Evolutionary conservation across 2,888 invertebrate genomes (phyloP).

Genomic region (Sphaerophoria rueppellii): DNA sequence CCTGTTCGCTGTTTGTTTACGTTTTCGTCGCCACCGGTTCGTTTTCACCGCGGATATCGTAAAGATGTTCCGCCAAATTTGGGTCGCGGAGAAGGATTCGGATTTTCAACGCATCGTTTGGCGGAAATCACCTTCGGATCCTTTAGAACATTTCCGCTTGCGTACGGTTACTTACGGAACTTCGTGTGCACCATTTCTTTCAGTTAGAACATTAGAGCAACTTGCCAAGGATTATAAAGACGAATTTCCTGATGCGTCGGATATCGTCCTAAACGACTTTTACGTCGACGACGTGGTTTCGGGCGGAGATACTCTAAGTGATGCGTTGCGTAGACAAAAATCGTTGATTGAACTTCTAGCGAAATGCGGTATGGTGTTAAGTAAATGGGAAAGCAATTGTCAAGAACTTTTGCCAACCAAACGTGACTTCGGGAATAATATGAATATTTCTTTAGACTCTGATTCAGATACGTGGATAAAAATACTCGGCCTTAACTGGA

Average conservation of each 20-base stretch:
- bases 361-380: slow-evolving; percentile 19
- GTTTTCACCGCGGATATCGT: slow-evolving; percentile 29
- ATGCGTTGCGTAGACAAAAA: background rate
- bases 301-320: slow-evolving; percentile 5
- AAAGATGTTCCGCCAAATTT: slow-evolving; percentile 41
- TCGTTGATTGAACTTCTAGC: slow-evolving; percentile 6
- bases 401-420: background rate
- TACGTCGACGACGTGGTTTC: slow-evolving; percentile 6
- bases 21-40: background rate
- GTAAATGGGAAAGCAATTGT: slow-evolving; percentile 36
- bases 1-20: slow-evolving; percentile 18
- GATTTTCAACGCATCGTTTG: slow-evolving; percentile 12
- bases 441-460: background rate
- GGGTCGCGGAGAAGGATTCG: slow-evolving; percentile 4
- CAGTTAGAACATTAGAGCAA: too few relatives aligned
- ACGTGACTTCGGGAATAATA: background rate
- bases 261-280: background rate
- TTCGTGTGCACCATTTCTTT: slow-evolving; percentile 19
- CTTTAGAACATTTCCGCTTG: slow-evolving; percentile 16
- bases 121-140: slow-evolving; percentile 12
- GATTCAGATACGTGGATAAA: background rate
- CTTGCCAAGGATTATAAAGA: too few relatives aligned
- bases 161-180: slow-evolving; percentile 2
- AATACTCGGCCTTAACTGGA: too few relatives aligned
- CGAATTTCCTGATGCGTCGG: background rate